These are phyloP conservation scores for Polyodon spathula DNA, from an alignment of 2,113 vertebrate species.

Conservation along the genomic window DNA sequence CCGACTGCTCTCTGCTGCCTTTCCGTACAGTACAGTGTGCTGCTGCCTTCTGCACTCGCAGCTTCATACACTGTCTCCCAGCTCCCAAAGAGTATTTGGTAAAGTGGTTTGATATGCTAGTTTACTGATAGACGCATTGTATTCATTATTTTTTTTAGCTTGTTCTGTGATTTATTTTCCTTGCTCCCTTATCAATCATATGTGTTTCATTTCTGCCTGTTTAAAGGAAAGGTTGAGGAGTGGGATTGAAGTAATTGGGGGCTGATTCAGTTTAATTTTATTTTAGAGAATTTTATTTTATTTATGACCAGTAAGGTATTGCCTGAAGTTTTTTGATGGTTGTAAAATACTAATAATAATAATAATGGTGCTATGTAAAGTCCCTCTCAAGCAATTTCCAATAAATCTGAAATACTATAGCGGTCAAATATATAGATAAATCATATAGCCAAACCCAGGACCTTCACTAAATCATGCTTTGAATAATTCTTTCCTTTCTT, in stretches of 20 bases:
- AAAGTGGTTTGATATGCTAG: slow-evolving; percentile 67
- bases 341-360: too few species aligned
- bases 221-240: neutral
- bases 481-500: neutral
- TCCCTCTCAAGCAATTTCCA: too few species aligned
- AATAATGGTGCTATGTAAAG: too few species aligned
- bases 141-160: neutral
- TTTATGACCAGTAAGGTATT: too few species aligned
- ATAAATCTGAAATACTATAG: too few species aligned
- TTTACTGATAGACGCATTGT: slow-evolving; percentile 56
- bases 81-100: slow-evolving; percentile 50
- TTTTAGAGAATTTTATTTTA: too few species aligned
- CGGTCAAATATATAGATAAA: too few species aligned
- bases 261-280: neutral
- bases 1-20: slow-evolving; percentile 35
- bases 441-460: too few species aligned
- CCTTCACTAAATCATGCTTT: neutral
- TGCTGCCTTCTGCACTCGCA: slow-evolving; percentile 33
- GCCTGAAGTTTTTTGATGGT: too few species aligned
- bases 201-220: slow-evolving; percentile 21
- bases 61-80: slow-evolving; percentile 34
- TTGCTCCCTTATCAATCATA: slow-evolving; percentile 63
- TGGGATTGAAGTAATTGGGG: neutral
- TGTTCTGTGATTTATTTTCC: slow-evolving; percentile 68
- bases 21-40: slow-evolving; percentile 16